Evolutionary conservation across 2,888 invertebrate genomes (phyloP), one percentile per base, ranked within the genome.

Genomic region (Eilema griseolum): DNA sequence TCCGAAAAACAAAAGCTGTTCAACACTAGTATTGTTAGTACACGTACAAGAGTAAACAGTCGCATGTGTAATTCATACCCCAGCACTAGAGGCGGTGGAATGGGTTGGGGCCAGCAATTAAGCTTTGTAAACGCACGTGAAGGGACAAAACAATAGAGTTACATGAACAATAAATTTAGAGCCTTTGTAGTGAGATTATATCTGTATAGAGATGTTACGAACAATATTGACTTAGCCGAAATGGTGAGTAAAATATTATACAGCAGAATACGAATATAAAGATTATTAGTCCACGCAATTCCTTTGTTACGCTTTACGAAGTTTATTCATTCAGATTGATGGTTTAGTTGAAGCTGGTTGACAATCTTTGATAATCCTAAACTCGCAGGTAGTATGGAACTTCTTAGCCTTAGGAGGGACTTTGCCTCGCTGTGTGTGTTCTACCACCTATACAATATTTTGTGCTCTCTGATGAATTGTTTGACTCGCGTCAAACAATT

Each of bases 81-180:
- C 46, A 46, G 61, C 59, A 67, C 67, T 61, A 28, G 46, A 37
- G 23, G 14, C n/a, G 16, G 26, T 69, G 16, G 52, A n/a, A n/a
- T 41, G 61, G 56, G 62, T 63, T 12, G 24, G 57, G 46, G 67
- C 78, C 73, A 74, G 79, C 71, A 76, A 80, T 78, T 83, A 79
- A 71, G 76, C 78, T 78, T 65, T 70, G 77, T 80, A 83, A 84
- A 82, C 81, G 67, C 33, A 31, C 81, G 81, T 83, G 80, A 61
- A 72, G 71, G 71, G 71, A 57, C 60, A 16, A 77, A 85, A 89
- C 89, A 89, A 88, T 85, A 76, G 77, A 76, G 67, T 79, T 80
- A 82, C 85, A 82, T 79, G 83, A 83, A 87, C 84, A 83, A 88
- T 89, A 88, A 85, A 87, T 86, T 85, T 70, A 72, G 71, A 77